Conservation (phyloP, 2,888 invertebrate species). For the Hipparchia sbordonii region DNA sequence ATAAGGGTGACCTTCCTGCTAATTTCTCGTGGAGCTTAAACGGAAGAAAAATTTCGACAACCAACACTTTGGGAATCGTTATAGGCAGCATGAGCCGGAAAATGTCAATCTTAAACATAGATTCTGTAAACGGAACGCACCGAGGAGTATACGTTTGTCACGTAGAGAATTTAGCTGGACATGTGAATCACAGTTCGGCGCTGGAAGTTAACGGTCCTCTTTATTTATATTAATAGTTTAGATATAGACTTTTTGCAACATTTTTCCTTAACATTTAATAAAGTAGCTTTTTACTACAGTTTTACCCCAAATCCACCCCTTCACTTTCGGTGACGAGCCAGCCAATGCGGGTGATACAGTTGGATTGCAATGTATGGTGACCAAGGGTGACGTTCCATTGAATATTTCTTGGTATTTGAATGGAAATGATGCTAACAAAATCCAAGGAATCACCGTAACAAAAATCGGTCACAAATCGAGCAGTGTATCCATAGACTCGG, state of each 20-base stretch:
- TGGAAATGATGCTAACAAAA: constrained; percentile 80
- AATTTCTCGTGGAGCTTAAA: constrained; percentile 87
- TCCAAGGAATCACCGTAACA: constrained; percentile 81
- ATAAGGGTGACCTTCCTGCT: constrained; percentile 91
- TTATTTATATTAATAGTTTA: constrained; percentile 15
- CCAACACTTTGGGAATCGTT: constrained; percentile 82
- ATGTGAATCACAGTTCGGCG: constrained; percentile 85
- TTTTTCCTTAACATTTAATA: constrained; percentile 44
- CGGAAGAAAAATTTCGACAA: constrained; percentile 77
- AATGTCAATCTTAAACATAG: constrained; percentile 86
- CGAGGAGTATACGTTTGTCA: constrained; percentile 89
- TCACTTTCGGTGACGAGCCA: constrained; percentile 89
- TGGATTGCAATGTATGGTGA: constrained; percentile 88
- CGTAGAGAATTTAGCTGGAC: constrained; percentile 87
- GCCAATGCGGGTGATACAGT: constrained; percentile 90
- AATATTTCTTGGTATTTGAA: constrained; percentile 90
- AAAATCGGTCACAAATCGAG: constrained; percentile 86
- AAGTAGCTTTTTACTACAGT: constrained; percentile 70
- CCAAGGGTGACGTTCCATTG: constrained; percentile 91
- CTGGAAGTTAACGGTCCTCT: constrained; percentile 88
- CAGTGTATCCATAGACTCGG: constrained; percentile 88
- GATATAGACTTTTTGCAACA: constrained; percentile 35
- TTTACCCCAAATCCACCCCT: constrained; percentile 89
- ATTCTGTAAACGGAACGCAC: constrained; percentile 86
- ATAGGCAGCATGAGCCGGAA: constrained; percentile 85